Base-by-base conservation (phyloP, 1,140 invertebrate genomes). In the Camponotus floridanus region DNA sequence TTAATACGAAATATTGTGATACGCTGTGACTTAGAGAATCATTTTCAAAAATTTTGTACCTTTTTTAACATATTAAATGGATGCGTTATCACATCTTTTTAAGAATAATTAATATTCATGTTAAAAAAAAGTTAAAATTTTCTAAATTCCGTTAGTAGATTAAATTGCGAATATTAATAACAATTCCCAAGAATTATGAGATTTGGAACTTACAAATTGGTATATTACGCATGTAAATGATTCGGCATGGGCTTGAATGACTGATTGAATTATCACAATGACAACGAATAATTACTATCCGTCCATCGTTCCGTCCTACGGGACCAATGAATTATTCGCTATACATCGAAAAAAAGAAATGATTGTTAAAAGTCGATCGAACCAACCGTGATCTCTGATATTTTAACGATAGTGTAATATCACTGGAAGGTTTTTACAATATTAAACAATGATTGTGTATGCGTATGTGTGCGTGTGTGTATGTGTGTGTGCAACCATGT, bases 381-480 rank as follows among this genome's bases (percentile, higher is more conserved):
- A 61, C 42, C n/a, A 73, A 36, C 51, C 67, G 64, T 67, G 71
- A 76, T 59, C n/a, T 26, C 26, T 70, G 36, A 33, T 59, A 21
- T 62, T 73, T 88, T 71, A 42, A 83, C 76, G 76, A 57, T 85
- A 81, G 87, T 89, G 88, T 81, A 88, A 88, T 88, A 86, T 62
- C 73, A 70, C n/a, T 81, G 59, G 33, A 81, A 81, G 64, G 45
- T 55, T 87, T 70, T 57, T 55, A 61, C 48, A 59, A 83, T 48
- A 76, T 61, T 76, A 64, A 61, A 61, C 64, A 55, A 31, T 62
- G 59, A 87, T 26, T 51, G 85, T 42, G 36, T 39, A 6, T 39
- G 36, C 6, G 1, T 39, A 3, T 39, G 36, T 39, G 11, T 45
- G 42, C 13, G 42, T 11, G 42, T 45, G 42, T 11, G 8, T 45